These are phyloP conservation scores for Philotrypesis tridentata DNA, from an alignment of 1,140 invertebrate genomes.

Conservation along the genomic window DNA sequence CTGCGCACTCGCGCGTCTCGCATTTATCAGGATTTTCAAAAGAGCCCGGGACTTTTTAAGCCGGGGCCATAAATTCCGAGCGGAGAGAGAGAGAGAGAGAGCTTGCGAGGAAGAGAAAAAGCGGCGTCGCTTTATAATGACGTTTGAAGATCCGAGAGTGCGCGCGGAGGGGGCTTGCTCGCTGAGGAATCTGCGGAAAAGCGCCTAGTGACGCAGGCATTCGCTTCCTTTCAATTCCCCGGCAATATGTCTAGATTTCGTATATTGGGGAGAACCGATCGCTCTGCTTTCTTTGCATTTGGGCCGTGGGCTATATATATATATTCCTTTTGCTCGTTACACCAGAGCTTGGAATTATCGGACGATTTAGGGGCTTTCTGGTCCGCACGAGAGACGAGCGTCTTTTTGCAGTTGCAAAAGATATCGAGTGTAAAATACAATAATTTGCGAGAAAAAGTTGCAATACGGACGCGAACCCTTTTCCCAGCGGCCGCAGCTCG, in stretches of 20 bases:
- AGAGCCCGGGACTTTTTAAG: slow-evolving; percentile 68
- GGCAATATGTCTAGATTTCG: slow-evolving; percentile 46
- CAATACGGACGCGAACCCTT: too few species aligned
- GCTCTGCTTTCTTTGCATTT: slow-evolving; percentile 7
- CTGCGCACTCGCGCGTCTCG: slow-evolving; percentile 40
- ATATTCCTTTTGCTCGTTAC: not conserved
- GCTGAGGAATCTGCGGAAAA: slow-evolving; percentile 40
- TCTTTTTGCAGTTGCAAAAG: too few species aligned
- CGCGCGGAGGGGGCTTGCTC: not conserved
- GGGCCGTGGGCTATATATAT: slow-evolving; percentile 1
- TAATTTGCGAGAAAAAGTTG: too few species aligned
- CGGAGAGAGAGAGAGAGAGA: too few species aligned
- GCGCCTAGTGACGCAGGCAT: slow-evolving; percentile 3
- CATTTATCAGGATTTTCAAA: slow-evolving; percentile 72
- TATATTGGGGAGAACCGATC: not conserved
- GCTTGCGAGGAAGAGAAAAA: slow-evolving; percentile 25
- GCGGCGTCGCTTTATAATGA: slow-evolving; percentile 57
- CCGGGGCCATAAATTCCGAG: slow-evolving; percentile 68
- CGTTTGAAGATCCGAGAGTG: slow-evolving; percentile 57
- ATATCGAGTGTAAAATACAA: too few species aligned
- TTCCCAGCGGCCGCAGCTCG: too few species aligned
- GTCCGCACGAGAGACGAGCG: too few species aligned
- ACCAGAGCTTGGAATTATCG: not conserved
- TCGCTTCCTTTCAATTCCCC: slow-evolving; percentile 39
- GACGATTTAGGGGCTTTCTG: not conserved